Conservation (phyloP, 2,888 invertebrate species). For the Aspidiotus destructor region DNA sequence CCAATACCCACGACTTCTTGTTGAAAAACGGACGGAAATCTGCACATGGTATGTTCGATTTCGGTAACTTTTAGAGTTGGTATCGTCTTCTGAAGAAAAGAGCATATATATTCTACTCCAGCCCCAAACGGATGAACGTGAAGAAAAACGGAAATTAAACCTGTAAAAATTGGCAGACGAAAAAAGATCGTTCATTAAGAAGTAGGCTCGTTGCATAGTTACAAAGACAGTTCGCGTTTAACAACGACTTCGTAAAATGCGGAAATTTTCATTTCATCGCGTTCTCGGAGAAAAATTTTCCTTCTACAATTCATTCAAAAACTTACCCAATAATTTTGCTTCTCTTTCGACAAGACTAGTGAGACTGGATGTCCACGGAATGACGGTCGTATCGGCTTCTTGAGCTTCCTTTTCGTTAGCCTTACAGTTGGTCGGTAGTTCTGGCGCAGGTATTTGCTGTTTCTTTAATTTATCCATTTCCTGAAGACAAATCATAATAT, state of each 20-base stretch:
- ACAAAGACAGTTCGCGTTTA: no score
- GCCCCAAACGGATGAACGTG: slow-evolving; percentile 90
- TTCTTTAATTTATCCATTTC: slow-evolving; percentile 21
- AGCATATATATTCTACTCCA: slow-evolving; percentile 79
- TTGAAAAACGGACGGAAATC: slow-evolving; percentile 70
- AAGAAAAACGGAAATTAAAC: slow-evolving; percentile 77
- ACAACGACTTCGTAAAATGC: no score
- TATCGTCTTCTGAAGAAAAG: slow-evolving; percentile 75
- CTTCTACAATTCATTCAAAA: no score
- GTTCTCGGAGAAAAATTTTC: neutral
- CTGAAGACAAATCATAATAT: neutral
- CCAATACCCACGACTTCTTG: slow-evolving; percentile 71
- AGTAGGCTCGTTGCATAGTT: no score
- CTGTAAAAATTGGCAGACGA: slow-evolving; percentile 40
- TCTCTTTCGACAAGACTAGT: slow-evolving; percentile 24
- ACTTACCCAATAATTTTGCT: slow-evolving; percentile 62
- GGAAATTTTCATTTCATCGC: neutral
- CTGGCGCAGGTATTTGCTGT: neutral
- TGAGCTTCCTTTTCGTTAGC: slow-evolving; percentile 38
- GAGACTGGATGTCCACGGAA: slow-evolving; percentile 35
- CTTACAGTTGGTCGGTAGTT: neutral
- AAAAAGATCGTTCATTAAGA: neutral
- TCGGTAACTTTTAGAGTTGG: slow-evolving; percentile 60
- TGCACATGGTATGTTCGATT: slow-evolving; percentile 65
- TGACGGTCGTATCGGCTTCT: slow-evolving; percentile 39